phyloP scores from a whole-genome alignment of 2,888 invertebrate species.

The Drosophila bunnanda region DNA sequence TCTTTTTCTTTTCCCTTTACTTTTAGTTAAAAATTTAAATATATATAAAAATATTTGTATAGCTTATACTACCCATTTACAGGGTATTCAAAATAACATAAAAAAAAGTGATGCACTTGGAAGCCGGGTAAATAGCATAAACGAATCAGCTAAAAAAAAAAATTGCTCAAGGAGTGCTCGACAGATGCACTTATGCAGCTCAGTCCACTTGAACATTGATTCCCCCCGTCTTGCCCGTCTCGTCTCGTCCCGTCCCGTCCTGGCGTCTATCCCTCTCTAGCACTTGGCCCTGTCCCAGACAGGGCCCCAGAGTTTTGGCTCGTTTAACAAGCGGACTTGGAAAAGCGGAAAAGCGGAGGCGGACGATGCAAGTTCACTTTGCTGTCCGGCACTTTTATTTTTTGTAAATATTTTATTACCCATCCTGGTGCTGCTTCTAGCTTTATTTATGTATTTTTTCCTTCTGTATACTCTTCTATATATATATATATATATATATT shows the following conservation, averaged over 20 bases:
- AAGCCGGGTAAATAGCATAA: conserved; percentile 42
- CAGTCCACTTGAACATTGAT: conserved; percentile 36
- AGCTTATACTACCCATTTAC: background rate
- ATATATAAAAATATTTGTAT: background rate
- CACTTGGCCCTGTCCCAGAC: background rate
- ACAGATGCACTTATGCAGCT: conserved; percentile 52
- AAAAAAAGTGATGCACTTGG: conserved; percentile 24
- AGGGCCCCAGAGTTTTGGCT: background rate
- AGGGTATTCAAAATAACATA: conserved; percentile 18
- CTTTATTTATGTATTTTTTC: background rate
- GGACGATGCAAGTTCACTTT: conserved; percentile 30
- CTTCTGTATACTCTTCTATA: background rate
- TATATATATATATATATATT: background rate
- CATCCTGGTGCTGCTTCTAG: conserved; percentile 4
- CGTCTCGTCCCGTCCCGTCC: too few species aligned
- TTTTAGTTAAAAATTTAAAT: too few species aligned
- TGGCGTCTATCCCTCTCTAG: background rate
- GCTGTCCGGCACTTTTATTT: conserved; percentile 44
- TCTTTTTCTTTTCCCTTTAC: too few species aligned
- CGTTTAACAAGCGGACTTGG: conserved; percentile 15
- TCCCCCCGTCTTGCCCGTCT: conserved; percentile 4
- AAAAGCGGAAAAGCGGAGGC: conserved; percentile 4
- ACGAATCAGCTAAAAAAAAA: conserved; percentile 38
- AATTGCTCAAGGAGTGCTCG: conserved; percentile 27
- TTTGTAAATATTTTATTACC: conserved; percentile 52